A percentile compares a stretch with the other conserved stretches of the same genome.
phyloP scores from a whole-genome alignment of 1,140 invertebrate genomes.

The Apis mellifera region Amel_HAv3.1 CM009942.2:5643001-5643500 shows the following conservation, averaged over 20 bases:
- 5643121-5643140: constrained; percentile 12
- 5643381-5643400: not conserved
- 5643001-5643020: not conserved
- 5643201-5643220: constrained; percentile 35
- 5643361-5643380: constrained; percentile 14
- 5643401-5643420: not conserved
- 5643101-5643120: not conserved
- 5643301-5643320: not conserved
- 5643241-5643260: constrained; percentile 24
- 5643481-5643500: too few species aligned
- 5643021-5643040: not conserved
- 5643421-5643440: not conserved
- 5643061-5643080: constrained; percentile 2
- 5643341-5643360: not conserved
- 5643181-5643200: constrained; percentile 28
- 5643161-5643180: constrained; percentile 7
- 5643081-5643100: not conserved
- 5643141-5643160: constrained; percentile 3
- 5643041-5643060: not conserved
- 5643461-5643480: too few species aligned
- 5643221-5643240: not conserved
- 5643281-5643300: not conserved
- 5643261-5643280: constrained; percentile 7
- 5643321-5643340: not conserved
- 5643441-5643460: too few species aligned